Evolutionary conservation across 2,797 vertebrate species (phyloP), one percentile per base, ranked within the genome.

Genomic region (Remorina albescens): DNA sequence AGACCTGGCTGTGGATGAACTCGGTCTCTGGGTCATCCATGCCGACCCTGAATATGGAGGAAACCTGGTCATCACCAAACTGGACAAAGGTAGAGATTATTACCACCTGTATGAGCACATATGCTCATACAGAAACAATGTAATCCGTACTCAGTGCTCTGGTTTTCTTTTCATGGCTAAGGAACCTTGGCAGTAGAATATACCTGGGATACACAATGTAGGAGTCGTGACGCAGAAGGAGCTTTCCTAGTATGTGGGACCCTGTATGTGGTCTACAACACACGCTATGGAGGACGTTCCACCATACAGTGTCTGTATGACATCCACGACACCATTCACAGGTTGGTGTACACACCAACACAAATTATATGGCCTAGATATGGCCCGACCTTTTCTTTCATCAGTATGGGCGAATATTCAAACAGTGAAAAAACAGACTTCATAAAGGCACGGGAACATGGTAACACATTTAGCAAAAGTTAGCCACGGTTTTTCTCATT

Each of bases 21-120:
- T 97, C 0, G 97, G 98, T n/a, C 95, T 99, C 39, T 99, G 98
- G 98, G 94, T 96, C 68, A 94, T 99, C 19, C 93, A 99, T 1
- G 93, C 96, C 3, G 97, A 97, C 47, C 91, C 94, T 3, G 95
- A 95, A 61, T 90, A 90, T 0, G 91, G 78, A 11, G 94, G 94
- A 30, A 96, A 97, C 84, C 88, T 99, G 53, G 94, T 97, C 54
- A 85, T 99, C 76, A 96, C 95, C 53, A 98, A 98, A 90, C 92
- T 99, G 70, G 95, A 97, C 67, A 88, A 93, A 32, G 72, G 42
- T 91, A 62, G 0, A 75, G 5, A 23, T n/a, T 15, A 61, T 4
- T 4, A 2, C 2, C 30, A 9, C 3, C n/a, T n/a, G n/a, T n/a
- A n/a, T 19, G 1, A 4, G 1, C 11, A 36, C 5, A 25, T 19